Percentiles rank a stretch among this genome's conserved stretches.
Conservation (phyloP, 2,113 vertebrate genomes). For the Fulmarus glacialis region DNA sequence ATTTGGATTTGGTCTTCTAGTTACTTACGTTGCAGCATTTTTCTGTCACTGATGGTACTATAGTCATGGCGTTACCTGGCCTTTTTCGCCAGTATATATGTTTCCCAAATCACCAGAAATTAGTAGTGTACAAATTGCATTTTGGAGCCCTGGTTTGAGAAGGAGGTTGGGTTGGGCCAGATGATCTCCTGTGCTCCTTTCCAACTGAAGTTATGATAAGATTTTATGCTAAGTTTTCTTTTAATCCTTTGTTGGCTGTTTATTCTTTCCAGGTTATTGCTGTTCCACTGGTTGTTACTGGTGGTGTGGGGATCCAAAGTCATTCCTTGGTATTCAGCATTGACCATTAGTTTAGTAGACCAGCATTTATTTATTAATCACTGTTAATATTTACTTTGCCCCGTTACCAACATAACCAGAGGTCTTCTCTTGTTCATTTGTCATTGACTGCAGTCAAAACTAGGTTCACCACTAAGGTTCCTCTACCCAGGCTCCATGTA, state of each 20-base stretch:
- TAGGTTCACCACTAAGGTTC: neutral
- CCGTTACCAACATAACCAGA: neutral
- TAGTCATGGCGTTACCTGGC: neutral
- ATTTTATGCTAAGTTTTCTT: neutral
- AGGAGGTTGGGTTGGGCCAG: neutral
- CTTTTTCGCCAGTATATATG: neutral
- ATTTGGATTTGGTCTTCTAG: neutral
- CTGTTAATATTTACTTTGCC: neutral
- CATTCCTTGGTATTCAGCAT: neutral
- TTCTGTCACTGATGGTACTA: neutral
- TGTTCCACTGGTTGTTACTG: neutral
- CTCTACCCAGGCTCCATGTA: neutral
- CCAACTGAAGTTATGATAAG: neutral
- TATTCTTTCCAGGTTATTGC: neutral
- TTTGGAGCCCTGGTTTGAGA: neutral
- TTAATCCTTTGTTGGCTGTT: neutral
- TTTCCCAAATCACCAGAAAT: neutral
- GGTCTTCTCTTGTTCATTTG: neutral
- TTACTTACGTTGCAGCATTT: neutral
- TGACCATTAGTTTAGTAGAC: neutral
- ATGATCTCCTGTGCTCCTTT: neutral
- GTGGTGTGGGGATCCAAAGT: neutral
- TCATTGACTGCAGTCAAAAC: neutral
- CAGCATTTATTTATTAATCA: neutral
- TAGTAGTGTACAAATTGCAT: neutral